Evolutionary conservation across 2,113 vertebrate species (phyloP), one percentile per base, ranked within the genome.

Genomic region (Tychaedon coryphoeus): DNA sequence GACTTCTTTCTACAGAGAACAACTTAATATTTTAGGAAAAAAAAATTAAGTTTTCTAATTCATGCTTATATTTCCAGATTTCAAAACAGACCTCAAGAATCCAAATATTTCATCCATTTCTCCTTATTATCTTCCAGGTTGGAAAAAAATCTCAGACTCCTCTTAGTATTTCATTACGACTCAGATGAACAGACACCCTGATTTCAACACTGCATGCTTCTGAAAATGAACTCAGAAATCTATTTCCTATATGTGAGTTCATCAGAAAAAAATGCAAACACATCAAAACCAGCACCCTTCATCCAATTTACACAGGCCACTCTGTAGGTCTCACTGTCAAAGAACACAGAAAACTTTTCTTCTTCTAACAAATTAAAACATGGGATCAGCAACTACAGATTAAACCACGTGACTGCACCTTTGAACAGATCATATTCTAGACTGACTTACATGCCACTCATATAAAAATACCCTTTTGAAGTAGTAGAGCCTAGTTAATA

Each of bases 131-230:
- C 62, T 66, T 79, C 16, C 23, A 82, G 48, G 48, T 92, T 45
- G 16, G 34, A 43, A 75, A 75, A 57, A 47, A 57, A 54, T 3
- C 7, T 74, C 31, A 66, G 38, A 60, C 56, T 91, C 50, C 36
- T 91, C 48, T 85, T 77, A 76, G 53, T 54, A 95, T 93, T 96
- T 95, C 69, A 95, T 93, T 95, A 92, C 43, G 62, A 92, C 96
- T 89, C 88, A 96, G 53, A 96, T 65, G 20, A 72, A 74, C 38
- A 81, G 48, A 71, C 10, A 54, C 6, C 8, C 34, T 42, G 31
- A 65, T 90, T 94, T 93, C 77, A 86, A 78, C 3, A 40, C 56
- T 54, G 25, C 5, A 5, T 57, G 26, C 45, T 81, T 60, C 64
- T 92, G 67, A 64, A 86, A 58, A 74, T 58, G 2, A 77, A 79